Percentiles rank a stretch among this genome's conserved stretches.
Conservation (phyloP, 2,797 vertebrate genomes). For the Argya squamiceps region DNA sequence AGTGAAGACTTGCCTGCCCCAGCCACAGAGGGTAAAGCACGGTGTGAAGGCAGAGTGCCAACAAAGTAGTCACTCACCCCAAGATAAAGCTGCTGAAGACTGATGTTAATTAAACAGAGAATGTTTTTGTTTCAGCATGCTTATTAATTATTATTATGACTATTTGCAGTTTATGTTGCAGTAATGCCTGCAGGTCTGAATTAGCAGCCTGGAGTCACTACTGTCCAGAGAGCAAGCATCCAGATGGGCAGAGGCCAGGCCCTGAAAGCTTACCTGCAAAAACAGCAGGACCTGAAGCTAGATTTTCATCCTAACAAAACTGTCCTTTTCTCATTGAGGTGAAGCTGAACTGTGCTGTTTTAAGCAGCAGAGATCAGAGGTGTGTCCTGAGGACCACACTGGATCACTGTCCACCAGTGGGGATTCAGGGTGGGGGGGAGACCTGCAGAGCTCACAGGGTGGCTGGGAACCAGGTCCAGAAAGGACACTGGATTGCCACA, state of each 20-base stretch:
- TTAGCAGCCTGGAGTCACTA: background rate
- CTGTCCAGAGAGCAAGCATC: background rate
- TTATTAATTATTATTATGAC: slow-evolving; percentile 59
- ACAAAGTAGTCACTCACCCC: background rate
- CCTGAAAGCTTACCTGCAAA: background rate
- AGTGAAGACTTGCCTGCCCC: background rate
- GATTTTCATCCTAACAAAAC: background rate
- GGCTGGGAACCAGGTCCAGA: background rate
- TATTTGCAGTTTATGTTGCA: slow-evolving; percentile 7
- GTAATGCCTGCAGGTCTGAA: slow-evolving; percentile 30
- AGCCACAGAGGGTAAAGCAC: background rate
- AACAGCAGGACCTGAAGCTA: background rate
- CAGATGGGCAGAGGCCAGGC: background rate
- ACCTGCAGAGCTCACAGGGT: background rate
- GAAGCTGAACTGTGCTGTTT: background rate
- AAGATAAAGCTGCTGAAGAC: slow-evolving; percentile 40
- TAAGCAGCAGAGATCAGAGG: background rate
- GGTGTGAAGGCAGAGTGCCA: background rate
- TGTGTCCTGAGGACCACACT: rapidly evolving
- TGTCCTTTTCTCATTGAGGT: background rate
- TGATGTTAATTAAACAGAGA: background rate
- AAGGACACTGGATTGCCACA: background rate
- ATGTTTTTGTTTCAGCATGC: slow-evolving; percentile 5
- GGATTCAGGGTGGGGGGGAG: background rate
- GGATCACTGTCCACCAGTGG: too few relatives aligned